Conservation (phyloP, 2,113 vertebrate genomes). For the Vulpes vulpes region DNA sequence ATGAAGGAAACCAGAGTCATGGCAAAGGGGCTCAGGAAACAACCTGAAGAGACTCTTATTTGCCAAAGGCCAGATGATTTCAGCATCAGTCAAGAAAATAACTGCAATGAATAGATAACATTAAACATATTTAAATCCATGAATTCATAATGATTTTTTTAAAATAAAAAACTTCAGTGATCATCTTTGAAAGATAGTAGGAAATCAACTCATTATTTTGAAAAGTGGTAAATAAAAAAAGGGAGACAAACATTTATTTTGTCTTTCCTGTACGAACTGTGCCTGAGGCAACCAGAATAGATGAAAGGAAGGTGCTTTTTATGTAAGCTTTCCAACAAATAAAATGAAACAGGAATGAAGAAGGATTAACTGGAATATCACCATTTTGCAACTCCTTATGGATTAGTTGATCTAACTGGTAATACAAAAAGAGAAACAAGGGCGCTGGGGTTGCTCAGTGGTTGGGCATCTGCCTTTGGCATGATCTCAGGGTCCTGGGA, state of each 20-base stretch:
- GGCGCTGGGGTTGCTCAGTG: too few relatives aligned
- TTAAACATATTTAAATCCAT: neutral
- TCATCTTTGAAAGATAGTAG: neutral
- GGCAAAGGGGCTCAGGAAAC: neutral
- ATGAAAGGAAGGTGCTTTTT: neutral
- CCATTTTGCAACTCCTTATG: neutral
- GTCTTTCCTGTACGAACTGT: neutral
- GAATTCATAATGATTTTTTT: neutral
- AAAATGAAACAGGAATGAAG: neutral
- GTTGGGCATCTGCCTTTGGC: too few relatives aligned
- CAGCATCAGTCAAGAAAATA: neutral
- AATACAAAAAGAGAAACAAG: neutral
- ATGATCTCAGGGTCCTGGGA: too few relatives aligned
- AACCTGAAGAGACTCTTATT: neutral
- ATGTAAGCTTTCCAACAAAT: neutral
- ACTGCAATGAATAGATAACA: neutral
- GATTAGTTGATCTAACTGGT: neutral
- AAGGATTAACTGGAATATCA: neutral
- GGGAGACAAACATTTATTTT: neutral
- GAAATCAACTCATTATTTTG: conserved; percentile 28
- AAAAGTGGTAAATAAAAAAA: neutral
- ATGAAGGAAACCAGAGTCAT: neutral
- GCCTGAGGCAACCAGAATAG: neutral
- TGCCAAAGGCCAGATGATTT: neutral
- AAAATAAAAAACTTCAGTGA: neutral